Conservation (phyloP, 2,113 vertebrate genomes). For the Erythrolamprus reginae region DNA sequence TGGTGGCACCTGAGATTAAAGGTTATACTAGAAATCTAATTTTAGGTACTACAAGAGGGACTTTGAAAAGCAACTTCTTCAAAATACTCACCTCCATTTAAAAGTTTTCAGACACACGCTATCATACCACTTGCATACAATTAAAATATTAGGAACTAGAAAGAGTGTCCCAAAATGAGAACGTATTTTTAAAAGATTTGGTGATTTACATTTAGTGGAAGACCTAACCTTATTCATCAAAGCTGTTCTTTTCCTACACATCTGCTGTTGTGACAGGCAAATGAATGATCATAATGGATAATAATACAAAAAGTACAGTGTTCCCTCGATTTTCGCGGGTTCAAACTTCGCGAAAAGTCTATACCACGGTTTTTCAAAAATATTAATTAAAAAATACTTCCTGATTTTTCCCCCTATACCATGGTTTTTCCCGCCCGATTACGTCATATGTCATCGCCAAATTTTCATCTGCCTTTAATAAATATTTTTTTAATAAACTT, state of each 20-base stretch:
- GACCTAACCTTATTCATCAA: neutral
- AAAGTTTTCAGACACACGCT: rapidly evolving
- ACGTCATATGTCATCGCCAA: no score
- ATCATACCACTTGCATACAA: neutral
- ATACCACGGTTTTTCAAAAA: no score
- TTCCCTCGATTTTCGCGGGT: no score
- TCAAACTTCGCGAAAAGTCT: no score
- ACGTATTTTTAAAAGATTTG: neutral
- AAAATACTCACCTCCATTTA: neutral
- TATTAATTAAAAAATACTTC: no score
- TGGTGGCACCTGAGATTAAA: constrained; percentile 21
- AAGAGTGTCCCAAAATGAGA: neutral
- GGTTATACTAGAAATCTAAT: constrained; percentile 9
- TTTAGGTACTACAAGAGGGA: constrained; percentile 4
- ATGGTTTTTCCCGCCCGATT: no score
- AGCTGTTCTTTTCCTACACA: neutral
- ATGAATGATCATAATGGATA: neutral
- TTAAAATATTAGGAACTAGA: neutral
- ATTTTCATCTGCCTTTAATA: no score
- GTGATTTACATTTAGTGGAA: neutral
- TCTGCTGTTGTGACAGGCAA: neutral
- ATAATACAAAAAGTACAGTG: neutral
- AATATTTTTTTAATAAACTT: no score
- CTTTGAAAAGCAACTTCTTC: constrained; percentile 5
- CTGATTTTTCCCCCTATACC: no score